phyloP scores from a whole-genome alignment of 2,888 invertebrate species.

The Patella pellucida region DNA sequence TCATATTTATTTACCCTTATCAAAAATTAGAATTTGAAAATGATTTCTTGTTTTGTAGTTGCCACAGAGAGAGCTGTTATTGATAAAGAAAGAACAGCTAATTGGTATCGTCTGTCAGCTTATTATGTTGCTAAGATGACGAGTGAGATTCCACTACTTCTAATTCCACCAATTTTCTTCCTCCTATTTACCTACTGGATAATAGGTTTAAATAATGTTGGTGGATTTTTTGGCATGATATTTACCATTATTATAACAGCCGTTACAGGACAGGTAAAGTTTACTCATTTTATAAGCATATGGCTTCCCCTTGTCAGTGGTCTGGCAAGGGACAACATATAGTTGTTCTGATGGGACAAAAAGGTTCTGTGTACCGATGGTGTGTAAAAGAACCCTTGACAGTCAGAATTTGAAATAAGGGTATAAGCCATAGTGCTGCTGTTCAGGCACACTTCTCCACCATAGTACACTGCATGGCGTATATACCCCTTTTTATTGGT shows the following conservation, averaged over 20 bases:
- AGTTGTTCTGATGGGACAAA: too few species aligned
- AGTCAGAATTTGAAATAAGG: too few species aligned
- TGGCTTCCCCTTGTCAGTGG: too few species aligned
- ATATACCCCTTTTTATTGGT: too few species aligned
- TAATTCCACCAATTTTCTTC: slow-evolving; percentile 83
- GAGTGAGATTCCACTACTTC: slow-evolving; percentile 82
- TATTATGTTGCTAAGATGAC: slow-evolving; percentile 87
- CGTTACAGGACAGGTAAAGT: slow-evolving; percentile 79
- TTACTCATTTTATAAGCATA: background rate
- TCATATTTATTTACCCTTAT: too few species aligned
- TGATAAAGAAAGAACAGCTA: slow-evolving; percentile 83
- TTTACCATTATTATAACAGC: slow-evolving; percentile 81
- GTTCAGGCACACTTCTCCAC: too few species aligned
- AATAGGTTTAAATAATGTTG: slow-evolving; percentile 79
- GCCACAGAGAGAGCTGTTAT: slow-evolving; percentile 85
- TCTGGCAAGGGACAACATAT: too few species aligned
- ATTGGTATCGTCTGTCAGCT: slow-evolving; percentile 84
- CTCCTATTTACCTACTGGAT: slow-evolving; percentile 84
- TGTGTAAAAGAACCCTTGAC: too few species aligned
- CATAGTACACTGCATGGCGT: too few species aligned
- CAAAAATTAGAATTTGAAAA: background rate
- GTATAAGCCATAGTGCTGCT: too few species aligned
- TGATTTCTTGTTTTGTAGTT: slow-evolving; percentile 74
- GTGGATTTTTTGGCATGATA: slow-evolving; percentile 79
- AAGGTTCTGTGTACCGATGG: too few species aligned